Evolutionary conservation across 2,888 invertebrate species (phyloP), one percentile per base, ranked within the genome.

Genomic region (Miltochrista miniata): DNA sequence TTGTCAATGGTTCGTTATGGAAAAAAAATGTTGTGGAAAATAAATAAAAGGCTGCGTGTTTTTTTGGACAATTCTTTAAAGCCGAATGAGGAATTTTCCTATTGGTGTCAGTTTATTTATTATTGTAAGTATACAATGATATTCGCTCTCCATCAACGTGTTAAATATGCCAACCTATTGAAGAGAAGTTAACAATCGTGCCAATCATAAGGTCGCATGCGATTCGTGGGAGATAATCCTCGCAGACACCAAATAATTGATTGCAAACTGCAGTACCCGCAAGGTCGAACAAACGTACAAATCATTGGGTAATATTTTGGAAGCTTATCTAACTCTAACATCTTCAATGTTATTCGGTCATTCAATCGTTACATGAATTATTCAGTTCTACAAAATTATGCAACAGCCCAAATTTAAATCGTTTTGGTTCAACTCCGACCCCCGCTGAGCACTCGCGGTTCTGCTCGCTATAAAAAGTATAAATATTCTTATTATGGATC

Each of bases 381-480:
- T 73, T 78, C 77, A 81, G 78, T 82, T 85, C 77, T 74, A 79
- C 72, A 80, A 63, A 83, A 86, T 87, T 86, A 87, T 85, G 87
- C 87, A 88, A 87, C 72, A 64, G 64, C 73, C 81, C 82, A 82
- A 85, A 87, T 87, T 87, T 83, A 85, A 87, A 80, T 83, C 72
- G 78, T 76, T 83, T 81, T 72, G 74, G 71, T 76, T 75, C 74
- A 70, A 81, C 74, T 76, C 60, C 64, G 80, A 76, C 82, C 79
- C 87, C 88, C 59, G 83, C 75, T 54, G 87, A 29, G 83, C 54
- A 69, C 63, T 69, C 66, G 61, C 64, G 48, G 58, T 60, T 63
- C 64, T 67, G 68, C 70, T 60, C 66, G 67, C 64, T 70, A 76
- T 77, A 75, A 76, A 80, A 72, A 60, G 62, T 66, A 61, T 63